phyloP scores from a whole-genome alignment of 2,113 vertebrate species.

The Cheilinus undulatus region DNA sequence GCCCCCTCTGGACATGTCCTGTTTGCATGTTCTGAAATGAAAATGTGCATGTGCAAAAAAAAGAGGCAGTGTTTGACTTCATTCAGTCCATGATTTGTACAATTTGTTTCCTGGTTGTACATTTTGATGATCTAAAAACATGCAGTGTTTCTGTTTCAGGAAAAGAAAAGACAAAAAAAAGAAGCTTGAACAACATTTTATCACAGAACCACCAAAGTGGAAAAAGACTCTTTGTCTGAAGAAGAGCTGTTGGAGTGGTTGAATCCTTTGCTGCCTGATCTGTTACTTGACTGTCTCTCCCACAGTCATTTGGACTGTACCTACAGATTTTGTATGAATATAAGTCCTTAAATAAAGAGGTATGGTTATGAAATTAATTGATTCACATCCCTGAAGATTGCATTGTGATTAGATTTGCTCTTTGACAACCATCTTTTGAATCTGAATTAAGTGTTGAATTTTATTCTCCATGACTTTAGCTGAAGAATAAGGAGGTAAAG shows the following conservation, averaged over 20 bases:
- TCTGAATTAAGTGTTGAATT: no score
- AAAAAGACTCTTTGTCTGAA: slow-evolving; percentile 55
- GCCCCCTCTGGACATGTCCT: slow-evolving; percentile 87
- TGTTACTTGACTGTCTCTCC: slow-evolving; percentile 89
- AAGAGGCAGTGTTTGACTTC: slow-evolving; percentile 85
- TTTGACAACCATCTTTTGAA: no score
- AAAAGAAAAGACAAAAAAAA: slow-evolving; percentile 59
- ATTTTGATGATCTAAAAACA: slow-evolving; percentile 91
- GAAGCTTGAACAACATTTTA: slow-evolving; percentile 86
- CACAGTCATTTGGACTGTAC: slow-evolving; percentile 92
- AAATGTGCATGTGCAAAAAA: slow-evolving; percentile 91
- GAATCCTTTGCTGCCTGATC: slow-evolving; percentile 88
- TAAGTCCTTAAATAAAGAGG: slow-evolving; percentile 91
- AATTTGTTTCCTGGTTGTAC: slow-evolving; percentile 89
- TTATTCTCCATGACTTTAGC: no score
- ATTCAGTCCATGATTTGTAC: slow-evolving; percentile 89
- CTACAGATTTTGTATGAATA: slow-evolving; percentile 95
- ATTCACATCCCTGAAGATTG: slow-evolving; percentile 8
- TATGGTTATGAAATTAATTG: slow-evolving; percentile 69
- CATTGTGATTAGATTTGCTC: neutral
- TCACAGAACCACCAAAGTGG: slow-evolving; percentile 57
- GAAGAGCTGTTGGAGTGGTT: slow-evolving; percentile 78
- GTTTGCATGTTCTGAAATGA: slow-evolving; percentile 94
- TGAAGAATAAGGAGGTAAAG: no score
- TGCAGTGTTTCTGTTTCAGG: slow-evolving; percentile 85